These are phyloP conservation scores for Drosophila koepferae DNA, from an alignment of 2,888 invertebrate genomes.

Conservation along the genomic window DNA sequence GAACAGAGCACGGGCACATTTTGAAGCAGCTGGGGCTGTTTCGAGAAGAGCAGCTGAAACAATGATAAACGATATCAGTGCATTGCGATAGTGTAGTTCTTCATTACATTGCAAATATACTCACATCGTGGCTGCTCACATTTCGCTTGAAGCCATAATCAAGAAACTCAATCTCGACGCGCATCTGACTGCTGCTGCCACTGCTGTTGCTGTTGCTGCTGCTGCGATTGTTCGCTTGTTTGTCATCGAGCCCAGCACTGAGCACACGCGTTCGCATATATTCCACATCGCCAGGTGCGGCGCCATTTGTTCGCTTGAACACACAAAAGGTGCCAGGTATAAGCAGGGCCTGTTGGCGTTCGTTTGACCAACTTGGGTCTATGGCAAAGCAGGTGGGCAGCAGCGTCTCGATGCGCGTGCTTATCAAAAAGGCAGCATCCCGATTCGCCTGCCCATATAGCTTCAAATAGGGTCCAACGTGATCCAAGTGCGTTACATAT, in stretches of 20 bases:
- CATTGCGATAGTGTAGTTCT: background rate
- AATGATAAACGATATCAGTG: conserved; percentile 24
- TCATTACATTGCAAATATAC: conserved; percentile 68
- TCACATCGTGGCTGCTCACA: conserved; percentile 86
- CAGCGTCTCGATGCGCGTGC: conserved; percentile 76
- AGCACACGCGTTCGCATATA: conserved; percentile 85
- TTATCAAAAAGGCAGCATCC: conserved; percentile 78
- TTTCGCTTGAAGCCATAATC: conserved; percentile 89
- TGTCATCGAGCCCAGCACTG: conserved; percentile 55
- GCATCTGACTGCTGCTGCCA: conserved; percentile 83
- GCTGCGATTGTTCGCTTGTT: conserved; percentile 71
- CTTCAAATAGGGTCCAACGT: conserved; percentile 89
- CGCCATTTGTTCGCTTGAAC: conserved; percentile 84
- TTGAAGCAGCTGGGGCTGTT: conserved; percentile 76
- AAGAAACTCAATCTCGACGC: conserved; percentile 88
- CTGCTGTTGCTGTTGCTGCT: background rate
- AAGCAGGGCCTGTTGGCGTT: conserved; percentile 76
- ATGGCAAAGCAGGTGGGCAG: conserved; percentile 80
- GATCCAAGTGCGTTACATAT: conserved; percentile 86
- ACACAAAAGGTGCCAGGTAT: conserved; percentile 78
- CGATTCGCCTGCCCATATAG: conserved; percentile 88
- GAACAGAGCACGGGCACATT: conserved; percentile 80
- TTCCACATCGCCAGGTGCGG: conserved; percentile 76
- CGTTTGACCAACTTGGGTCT: conserved; percentile 72
- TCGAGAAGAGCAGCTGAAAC: conserved; percentile 80